These are phyloP conservation scores for Drosophila ercepeae DNA, from an alignment of 1,140 invertebrate species.

Conservation along the genomic window DNA sequence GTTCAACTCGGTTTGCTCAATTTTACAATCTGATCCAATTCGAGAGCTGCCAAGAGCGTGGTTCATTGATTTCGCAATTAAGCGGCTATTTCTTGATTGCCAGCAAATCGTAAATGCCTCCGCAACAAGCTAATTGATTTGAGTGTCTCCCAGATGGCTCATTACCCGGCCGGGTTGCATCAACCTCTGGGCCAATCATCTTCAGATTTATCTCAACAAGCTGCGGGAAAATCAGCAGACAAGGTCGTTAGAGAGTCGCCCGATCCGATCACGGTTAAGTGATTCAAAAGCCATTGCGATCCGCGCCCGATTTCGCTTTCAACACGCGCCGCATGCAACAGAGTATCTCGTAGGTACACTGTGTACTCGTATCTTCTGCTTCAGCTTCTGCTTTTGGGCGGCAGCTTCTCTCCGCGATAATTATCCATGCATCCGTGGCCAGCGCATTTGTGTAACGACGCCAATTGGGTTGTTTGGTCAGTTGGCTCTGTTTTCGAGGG, in stretches of 20 bases:
- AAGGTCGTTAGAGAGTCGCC: slow-evolving; percentile 71
- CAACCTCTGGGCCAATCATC: slow-evolving; percentile 45
- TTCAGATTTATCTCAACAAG: slow-evolving; percentile 34
- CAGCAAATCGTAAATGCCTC: slow-evolving; percentile 17
- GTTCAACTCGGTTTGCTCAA: slow-evolving; percentile 46
- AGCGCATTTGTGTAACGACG: slow-evolving; percentile 63
- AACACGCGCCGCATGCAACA: slow-evolving; percentile 65
- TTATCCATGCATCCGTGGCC: slow-evolving; percentile 74
- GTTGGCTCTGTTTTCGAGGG: slow-evolving; percentile 28
- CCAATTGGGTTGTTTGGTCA: slow-evolving; percentile 80
- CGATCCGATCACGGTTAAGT: slow-evolving; percentile 48
- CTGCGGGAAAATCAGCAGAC: slow-evolving; percentile 52
- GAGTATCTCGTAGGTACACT: slow-evolving; percentile 17
- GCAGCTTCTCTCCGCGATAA: slow-evolving; percentile 49
- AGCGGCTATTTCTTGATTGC: slow-evolving; percentile 32
- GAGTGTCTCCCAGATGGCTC: slow-evolving; percentile 25
- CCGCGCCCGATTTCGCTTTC: slow-evolving; percentile 70
- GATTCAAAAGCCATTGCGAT: slow-evolving; percentile 51
- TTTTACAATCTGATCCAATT: slow-evolving; percentile 34
- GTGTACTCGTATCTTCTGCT: not conserved
- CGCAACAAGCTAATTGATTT: slow-evolving; percentile 49
- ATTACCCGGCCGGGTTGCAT: slow-evolving; percentile 54
- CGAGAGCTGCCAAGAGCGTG: slow-evolving; percentile 12
- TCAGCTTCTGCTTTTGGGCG: slow-evolving; percentile 44
- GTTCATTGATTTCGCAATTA: slow-evolving; percentile 67